Base-by-base conservation (phyloP, 37 sponge, comb jelly and placozoan genomes). In the Halichondria panicea region DNA sequence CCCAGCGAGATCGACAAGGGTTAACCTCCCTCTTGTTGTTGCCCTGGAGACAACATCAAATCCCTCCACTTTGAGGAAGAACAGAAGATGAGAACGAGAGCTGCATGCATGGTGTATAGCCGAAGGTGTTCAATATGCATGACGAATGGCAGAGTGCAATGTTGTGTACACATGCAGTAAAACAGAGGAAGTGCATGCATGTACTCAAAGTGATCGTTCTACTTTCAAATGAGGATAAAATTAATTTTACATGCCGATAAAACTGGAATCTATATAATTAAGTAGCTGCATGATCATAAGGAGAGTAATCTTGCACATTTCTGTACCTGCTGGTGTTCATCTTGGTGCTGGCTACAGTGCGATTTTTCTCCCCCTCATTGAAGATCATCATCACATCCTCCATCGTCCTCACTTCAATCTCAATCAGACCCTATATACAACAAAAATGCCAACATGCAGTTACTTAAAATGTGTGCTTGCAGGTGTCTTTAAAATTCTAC, bases 291-390 rank as follows among this genome's bases (percentile, higher is more conserved):
- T n/a, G n/a, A n/a, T n/a, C n/a, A n/a, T n/a, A n/a, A n/a, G n/a
- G n/a, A n/a, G n/a, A n/a, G n/a, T n/a, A n/a, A n/a, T n/a, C n/a
- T n/a, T n/a, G n/a, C 22, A 25, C 61, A 25, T 8, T 59, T 34
- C 8, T 11, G 0, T 35, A 92, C 93, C 93, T 92, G 64, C 80
- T 84, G 18, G 93, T 86, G 48, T 92, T 92, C 93, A 92, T 92
- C 34, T 84, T 86, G 11, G 93, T 92, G 30, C 66, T 68, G 22
- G 93, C 93, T 4, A 84, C 85, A 52, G 80, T 84, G 39, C 93
- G 69, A 75, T 92, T 84, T 52, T 68, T 75, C 55, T 88, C 89
- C 65, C 93, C 93, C 22, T 66, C 77, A 0, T 63, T 19, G 42
- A 88, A 69, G 43, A 92, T n/a, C 66, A 73, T 82, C 63, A 74